Conservation (phyloP, 2,888 invertebrate genomes). For the Andrena hattorfiana region DNA sequence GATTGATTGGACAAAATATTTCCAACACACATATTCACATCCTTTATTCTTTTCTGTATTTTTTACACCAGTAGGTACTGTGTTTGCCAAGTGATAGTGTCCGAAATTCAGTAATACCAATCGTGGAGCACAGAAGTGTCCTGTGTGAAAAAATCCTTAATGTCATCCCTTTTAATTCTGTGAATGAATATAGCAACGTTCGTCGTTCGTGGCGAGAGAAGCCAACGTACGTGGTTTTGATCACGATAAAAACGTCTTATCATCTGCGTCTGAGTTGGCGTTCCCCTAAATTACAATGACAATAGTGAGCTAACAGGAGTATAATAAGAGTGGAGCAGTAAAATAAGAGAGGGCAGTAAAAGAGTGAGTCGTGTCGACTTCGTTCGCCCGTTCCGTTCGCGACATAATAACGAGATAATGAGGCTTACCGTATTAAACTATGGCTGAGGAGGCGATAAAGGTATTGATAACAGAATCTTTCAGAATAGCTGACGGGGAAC, state of each 20-base stretch:
- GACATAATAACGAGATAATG: constrained; percentile 71
- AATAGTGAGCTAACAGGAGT: constrained; percentile 33
- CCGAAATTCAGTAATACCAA: too few relatives aligned
- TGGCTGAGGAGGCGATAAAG: constrained; percentile 58
- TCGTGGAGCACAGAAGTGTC: too few relatives aligned
- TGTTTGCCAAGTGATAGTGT: too few relatives aligned
- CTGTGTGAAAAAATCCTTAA: too few relatives aligned
- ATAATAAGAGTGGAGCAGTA: constrained; percentile 40
- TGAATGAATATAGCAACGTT: constrained; percentile 1
- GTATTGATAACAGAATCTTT: constrained; percentile 58
- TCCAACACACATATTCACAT: too few relatives aligned
- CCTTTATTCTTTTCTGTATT: too few relatives aligned
- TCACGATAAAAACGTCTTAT: constrained; percentile 25
- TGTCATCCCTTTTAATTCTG: not conserved
- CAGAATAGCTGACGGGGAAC: constrained; percentile 11
- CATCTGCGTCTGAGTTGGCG: constrained; percentile 25
- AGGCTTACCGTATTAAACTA: constrained; percentile 70
- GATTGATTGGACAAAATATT: too few relatives aligned
- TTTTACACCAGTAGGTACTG: too few relatives aligned
- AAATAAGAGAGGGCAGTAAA: constrained; percentile 45
- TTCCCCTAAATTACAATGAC: constrained; percentile 56
- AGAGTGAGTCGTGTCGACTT: constrained; percentile 47
- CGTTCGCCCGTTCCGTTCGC: constrained; percentile 40
- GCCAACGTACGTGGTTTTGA: constrained; percentile 7
- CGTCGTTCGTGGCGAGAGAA: not conserved